phyloP scores from a whole-genome alignment of 2,113 vertebrate species.

The Gymnobelideus leadbeateri region DNA sequence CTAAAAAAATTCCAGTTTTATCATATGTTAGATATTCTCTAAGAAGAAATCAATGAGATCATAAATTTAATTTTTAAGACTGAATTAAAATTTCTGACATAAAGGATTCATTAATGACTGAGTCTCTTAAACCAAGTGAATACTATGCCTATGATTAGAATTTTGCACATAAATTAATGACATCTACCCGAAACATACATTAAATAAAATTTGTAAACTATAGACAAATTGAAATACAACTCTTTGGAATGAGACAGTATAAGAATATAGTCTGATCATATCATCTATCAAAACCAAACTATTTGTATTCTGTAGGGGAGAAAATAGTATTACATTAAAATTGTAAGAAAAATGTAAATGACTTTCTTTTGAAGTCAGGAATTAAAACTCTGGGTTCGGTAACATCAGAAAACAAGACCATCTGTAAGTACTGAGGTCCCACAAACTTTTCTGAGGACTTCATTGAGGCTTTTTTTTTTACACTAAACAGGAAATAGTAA shows the following conservation, averaged over 20 bases:
- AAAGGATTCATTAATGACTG: slow-evolving; percentile 11
- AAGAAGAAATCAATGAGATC: slow-evolving; percentile 25
- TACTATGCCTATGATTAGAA: slow-evolving; percentile 21
- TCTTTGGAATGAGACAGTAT: slow-evolving; percentile 48
- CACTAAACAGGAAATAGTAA: slow-evolving; percentile 35
- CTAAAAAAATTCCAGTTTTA: slow-evolving; percentile 32
- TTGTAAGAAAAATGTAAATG: slow-evolving; percentile 32
- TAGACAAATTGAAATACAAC: slow-evolving; percentile 14
- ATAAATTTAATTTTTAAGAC: slow-evolving; percentile 32
- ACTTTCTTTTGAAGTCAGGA: slow-evolving; percentile 39
- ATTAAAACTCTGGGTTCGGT: slow-evolving; percentile 44
- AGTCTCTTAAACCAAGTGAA: not conserved
- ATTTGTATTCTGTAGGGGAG: not conserved
- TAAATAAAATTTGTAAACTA: slow-evolving; percentile 54
- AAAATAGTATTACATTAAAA: slow-evolving; percentile 51
- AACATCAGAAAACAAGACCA: not conserved
- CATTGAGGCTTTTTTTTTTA: slow-evolving; percentile 5
- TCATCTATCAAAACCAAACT: slow-evolving; percentile 12
- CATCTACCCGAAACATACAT: slow-evolving; percentile 32
- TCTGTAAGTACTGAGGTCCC: slow-evolving; percentile 34
- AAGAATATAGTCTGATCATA: slow-evolving; percentile 24
- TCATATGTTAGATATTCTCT: not conserved
- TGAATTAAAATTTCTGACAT: slow-evolving; percentile 39
- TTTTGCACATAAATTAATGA: slow-evolving; percentile 38
- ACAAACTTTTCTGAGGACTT: slow-evolving; percentile 34